Base-by-base conservation (phyloP, 2,113 vertebrate genomes). In the Ardeotis arabs region DNA sequence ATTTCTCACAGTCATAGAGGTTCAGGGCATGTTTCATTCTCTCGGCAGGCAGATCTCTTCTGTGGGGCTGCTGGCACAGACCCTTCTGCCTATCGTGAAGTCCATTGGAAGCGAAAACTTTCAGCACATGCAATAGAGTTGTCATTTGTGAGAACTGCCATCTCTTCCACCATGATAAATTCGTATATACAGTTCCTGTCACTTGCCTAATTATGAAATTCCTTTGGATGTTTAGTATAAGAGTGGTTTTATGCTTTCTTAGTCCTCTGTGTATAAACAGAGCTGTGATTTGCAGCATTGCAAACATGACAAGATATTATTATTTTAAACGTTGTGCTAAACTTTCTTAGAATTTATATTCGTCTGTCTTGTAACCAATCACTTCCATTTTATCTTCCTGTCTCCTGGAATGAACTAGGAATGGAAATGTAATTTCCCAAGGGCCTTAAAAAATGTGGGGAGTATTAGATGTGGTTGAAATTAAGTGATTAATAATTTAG, bases 401-500 rank as follows among this genome's bases (percentile, higher is more conserved):
- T 98, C 97, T 85, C 93, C 83, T 92, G 81, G 87, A 98, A 98
- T 97, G 97, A 97, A 96, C 97, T 95, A 94, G 90, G 92, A 96
- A 97, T 95, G 97, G 96, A 98, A 98, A 97, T 98, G 97, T 98
- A 98, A 99, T 99, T 98, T 99, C 98, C 97, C 97, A 97, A 94
- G 92, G 95, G 98, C 96, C 97, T 97, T 97, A 96, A 98, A 98
- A 99, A 98, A 98, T 98, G 98, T 97, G 98, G 98, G 91, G 96
- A 98, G 98, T 98, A 97, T 98, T 98, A 98, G 97, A 98, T 97
- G 97, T 69, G 18, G 97, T 97, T 98, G 98, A 99, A 99, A 99
- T 99, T 98, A 99, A 98, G 97, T 88, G 97, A 99, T 99, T 98
- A 99, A 99, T 99, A 99, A 99, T 99, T 99, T 98, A 99, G 98